phyloP scores from a whole-genome alignment of 2,797 vertebrate species.

The Xenops minutus region DNA sequence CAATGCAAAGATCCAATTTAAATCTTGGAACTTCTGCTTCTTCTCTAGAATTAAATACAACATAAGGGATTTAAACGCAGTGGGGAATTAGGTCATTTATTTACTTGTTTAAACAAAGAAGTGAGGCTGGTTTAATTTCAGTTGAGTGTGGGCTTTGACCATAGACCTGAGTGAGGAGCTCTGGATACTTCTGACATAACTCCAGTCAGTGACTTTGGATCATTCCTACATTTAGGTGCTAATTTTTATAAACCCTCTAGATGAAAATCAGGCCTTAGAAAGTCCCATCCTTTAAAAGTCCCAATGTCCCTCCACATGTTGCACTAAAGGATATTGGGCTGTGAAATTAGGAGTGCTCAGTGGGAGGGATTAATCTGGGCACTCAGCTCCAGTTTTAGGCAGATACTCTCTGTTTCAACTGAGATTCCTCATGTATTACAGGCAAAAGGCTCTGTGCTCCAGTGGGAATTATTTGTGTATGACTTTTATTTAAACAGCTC shows the following conservation, averaged over 20 bases:
- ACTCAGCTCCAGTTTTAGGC: background rate
- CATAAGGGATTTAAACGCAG: background rate
- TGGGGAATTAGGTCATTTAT: background rate
- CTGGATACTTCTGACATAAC: background rate
- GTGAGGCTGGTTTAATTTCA: background rate
- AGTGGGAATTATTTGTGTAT: background rate
- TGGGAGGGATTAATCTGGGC: background rate
- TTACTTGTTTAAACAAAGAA: background rate
- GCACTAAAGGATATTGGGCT: background rate
- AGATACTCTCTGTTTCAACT: background rate
- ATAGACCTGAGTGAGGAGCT: background rate
- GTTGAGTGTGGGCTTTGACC: background rate
- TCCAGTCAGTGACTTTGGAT: background rate
- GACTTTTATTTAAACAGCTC: background rate
- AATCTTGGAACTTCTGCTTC: background rate
- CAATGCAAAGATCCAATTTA: background rate
- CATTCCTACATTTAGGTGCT: background rate
- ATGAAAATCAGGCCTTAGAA: background rate
- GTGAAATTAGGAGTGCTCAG: background rate
- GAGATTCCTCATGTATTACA: background rate
- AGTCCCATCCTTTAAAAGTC: background rate
- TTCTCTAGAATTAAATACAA: background rate
- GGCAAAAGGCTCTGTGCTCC: background rate
- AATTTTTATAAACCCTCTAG: background rate
- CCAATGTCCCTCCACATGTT: accelerated